phyloP scores from a whole-genome alignment of 2,888 invertebrate genomes.

The Amiota mariae region DNA sequence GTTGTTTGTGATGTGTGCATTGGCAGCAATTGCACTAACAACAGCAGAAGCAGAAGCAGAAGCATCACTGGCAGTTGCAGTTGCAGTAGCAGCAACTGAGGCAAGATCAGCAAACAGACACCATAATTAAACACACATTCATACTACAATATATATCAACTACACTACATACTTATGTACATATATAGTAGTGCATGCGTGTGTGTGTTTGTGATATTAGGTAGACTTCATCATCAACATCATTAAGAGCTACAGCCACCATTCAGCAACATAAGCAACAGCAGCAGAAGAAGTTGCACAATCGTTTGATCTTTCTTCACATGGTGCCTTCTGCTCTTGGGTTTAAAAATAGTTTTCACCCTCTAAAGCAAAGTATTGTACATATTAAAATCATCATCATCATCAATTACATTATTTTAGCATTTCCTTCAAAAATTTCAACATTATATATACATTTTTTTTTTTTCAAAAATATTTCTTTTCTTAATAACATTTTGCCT shows the following conservation, averaged over 20 bases:
- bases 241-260: constrained; percentile 20
- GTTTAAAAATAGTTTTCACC: constrained; percentile 34
- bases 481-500: neutral
- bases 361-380: neutral
- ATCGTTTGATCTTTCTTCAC: constrained; percentile 24
- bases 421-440: neutral
- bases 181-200: no score
- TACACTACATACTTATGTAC: neutral
- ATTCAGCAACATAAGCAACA: neutral
- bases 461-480: neutral
- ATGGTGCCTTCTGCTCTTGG: constrained; percentile 1
- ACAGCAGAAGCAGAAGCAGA: neutral
- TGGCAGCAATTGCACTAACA: neutral
- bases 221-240: constrained; percentile 11
- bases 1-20: constrained; percentile 36
- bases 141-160: constrained; percentile 1
- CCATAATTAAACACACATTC: constrained; percentile 31
- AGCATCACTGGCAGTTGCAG: constrained; percentile 3
- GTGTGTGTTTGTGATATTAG: no score
- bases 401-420: constrained; percentile 21
- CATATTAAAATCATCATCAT: neutral
- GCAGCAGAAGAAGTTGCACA: neutral
- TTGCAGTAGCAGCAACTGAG: neutral
- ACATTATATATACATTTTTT: neutral
- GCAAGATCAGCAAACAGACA: constrained; percentile 24